These are phyloP conservation scores for Amiota communis DNA, from an alignment of 2,888 invertebrate genomes.

Conservation along the genomic window DNA sequence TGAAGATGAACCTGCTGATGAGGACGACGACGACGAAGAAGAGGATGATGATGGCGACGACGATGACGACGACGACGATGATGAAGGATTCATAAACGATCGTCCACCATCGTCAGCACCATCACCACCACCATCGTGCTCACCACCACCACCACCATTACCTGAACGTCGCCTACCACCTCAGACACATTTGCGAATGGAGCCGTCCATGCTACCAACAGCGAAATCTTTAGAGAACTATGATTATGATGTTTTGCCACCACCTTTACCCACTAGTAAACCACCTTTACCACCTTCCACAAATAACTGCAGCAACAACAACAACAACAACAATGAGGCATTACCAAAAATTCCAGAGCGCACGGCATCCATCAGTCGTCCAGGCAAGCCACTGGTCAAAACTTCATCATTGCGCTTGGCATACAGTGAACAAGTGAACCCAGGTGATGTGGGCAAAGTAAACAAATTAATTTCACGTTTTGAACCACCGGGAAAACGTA, in stretches of 20 bases:
- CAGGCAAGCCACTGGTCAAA: slow-evolving; percentile 67
- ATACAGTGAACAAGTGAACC: slow-evolving; percentile 69
- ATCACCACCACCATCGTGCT: slow-evolving; percentile 54
- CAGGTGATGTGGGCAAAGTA: slow-evolving; percentile 69
- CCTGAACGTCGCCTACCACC: slow-evolving; percentile 53
- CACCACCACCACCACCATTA: slow-evolving; percentile 63
- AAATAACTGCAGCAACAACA: no score
- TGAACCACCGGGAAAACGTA: slow-evolving; percentile 50
- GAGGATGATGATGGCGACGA: slow-evolving; percentile 37
- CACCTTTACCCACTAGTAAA: slow-evolving; percentile 44
- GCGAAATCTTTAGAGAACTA: slow-evolving; percentile 9
- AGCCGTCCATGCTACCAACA: slow-evolving; percentile 35
- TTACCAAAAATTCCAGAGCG: slow-evolving; percentile 55
- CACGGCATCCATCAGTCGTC: slow-evolving; percentile 59
- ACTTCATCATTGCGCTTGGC: slow-evolving; percentile 68
- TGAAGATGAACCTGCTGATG: slow-evolving; percentile 40
- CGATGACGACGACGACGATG: slow-evolving; percentile 31
- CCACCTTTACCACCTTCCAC: slow-evolving; percentile 48
- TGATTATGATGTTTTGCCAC: neutral
- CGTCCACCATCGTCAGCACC: slow-evolving; percentile 59
- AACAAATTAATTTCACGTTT: slow-evolving; percentile 71
- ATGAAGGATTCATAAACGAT: slow-evolving; percentile 42
- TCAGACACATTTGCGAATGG: neutral
- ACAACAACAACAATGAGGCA: slow-evolving; percentile 39
- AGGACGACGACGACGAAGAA: slow-evolving; percentile 27